Evolutionary conservation across 2,888 invertebrate genomes (phyloP).

Genomic region (Pomacea canaliculata): DNA sequence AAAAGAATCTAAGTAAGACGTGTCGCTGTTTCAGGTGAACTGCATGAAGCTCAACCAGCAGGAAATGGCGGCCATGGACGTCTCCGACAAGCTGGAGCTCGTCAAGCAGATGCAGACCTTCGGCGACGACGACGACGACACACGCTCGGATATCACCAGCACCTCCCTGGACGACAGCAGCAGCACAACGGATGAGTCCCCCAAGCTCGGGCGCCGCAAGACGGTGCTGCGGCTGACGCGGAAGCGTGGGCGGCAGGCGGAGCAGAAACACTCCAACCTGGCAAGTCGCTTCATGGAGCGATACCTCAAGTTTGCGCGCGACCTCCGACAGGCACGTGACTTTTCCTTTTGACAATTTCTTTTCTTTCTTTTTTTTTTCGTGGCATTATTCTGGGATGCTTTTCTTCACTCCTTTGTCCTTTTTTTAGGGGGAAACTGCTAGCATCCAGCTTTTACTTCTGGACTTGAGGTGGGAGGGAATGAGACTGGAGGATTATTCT

Average conservation of each 20-base stretch:
- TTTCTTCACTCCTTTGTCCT: too few species aligned
- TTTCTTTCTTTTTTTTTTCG: not conserved
- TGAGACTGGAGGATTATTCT: too few species aligned
- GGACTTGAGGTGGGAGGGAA: too few species aligned
- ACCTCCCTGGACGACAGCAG: conserved; percentile 48
- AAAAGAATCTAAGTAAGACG: too few species aligned
- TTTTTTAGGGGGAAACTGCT: too few species aligned
- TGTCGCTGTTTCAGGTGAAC: conserved; percentile 67
- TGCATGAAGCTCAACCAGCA: conserved; percentile 57
- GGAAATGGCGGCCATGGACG: conserved; percentile 54
- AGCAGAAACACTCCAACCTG: conserved; percentile 43
- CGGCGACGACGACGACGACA: conserved; percentile 53
- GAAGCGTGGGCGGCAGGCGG: conserved; percentile 38
- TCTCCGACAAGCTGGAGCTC: conserved; percentile 55
- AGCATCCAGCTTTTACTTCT: too few species aligned
- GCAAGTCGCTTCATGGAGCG: conserved; percentile 52
- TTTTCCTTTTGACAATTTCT: not conserved
- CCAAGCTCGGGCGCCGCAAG: conserved; percentile 46
- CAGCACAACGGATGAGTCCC: conserved; percentile 53
- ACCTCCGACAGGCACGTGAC: conserved; percentile 44
- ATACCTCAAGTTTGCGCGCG: conserved; percentile 57
- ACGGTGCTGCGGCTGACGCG: conserved; percentile 49
- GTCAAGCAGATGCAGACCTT: conserved; percentile 58
- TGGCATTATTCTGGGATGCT: not conserved
- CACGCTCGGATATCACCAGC: conserved; percentile 47